A percentile compares a stretch with the other conserved stretches of the same genome.
phyloP scores from a whole-genome alignment of 1,140 invertebrate species.

The Ericerus pela region DNA sequence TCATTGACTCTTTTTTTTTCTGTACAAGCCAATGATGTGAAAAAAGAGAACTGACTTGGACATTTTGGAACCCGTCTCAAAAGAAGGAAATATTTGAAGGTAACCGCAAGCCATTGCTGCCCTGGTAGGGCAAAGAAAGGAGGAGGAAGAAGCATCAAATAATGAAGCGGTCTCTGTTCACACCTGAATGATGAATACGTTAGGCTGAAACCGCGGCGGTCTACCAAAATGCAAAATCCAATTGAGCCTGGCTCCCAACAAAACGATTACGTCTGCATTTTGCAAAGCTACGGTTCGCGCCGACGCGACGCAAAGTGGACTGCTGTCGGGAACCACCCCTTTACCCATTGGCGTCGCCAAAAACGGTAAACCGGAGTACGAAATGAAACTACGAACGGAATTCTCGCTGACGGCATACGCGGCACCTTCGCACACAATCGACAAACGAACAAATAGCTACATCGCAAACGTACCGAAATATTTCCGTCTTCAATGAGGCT shows the following conservation, averaged over 20 bases:
- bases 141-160: too few species aligned
- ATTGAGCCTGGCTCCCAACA: conserved; percentile 83
- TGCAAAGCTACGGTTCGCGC: conserved; percentile 73
- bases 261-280: conserved; percentile 72
- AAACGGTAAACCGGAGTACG: conserved; percentile 62
- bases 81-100: too few species aligned
- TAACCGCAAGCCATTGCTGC: too few species aligned
- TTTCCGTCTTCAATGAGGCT: too few species aligned
- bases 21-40: too few species aligned
- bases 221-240: conserved; percentile 96
- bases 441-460: too few species aligned
- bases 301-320: conserved; percentile 58
- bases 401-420: conserved; percentile 67
- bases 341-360: conserved; percentile 94
- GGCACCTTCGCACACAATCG: conserved; percentile 37
- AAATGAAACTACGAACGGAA: conserved; percentile 50
- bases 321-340: conserved; percentile 74
- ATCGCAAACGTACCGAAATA: too few species aligned
- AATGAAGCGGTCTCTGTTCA: too few species aligned
- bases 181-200: conserved; percentile 84
- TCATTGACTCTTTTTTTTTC: too few species aligned
- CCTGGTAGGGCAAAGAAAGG: too few species aligned
- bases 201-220: conserved; percentile 60
- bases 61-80: too few species aligned
- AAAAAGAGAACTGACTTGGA: too few species aligned